Percentiles rank a stretch among this genome's conserved stretches.
Conservation (phyloP, 2,113 vertebrate genomes). For the Aptenodytes forsteri region DNA sequence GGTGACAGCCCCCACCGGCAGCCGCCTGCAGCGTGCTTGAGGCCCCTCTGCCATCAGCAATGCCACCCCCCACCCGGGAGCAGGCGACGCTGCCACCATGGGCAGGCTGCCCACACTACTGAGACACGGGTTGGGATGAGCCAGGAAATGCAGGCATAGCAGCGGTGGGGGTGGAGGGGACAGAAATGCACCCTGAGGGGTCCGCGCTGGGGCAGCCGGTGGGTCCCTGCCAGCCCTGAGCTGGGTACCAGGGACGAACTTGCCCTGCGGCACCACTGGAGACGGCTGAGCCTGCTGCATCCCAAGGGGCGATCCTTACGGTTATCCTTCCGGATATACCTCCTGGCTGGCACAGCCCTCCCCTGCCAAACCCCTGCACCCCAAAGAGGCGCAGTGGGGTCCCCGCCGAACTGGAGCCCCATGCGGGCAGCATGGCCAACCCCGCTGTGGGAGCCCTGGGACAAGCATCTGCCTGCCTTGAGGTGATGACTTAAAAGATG, state of each 20-base stretch:
- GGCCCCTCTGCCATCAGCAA: neutral
- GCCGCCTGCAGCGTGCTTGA: fast-evolving
- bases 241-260: no score
- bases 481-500: fast-evolving
- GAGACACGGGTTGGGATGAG: fast-evolving
- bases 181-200: no score
- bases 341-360: neutral
- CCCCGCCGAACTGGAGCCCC: fast-evolving
- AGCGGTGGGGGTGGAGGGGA: neutral
- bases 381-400: fast-evolving
- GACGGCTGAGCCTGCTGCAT: neutral
- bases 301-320: fast-evolving
- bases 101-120: neutral
- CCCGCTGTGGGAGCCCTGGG: neutral
- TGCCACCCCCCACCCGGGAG: fast-evolving
- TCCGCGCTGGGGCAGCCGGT: neutral
- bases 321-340: neutral
- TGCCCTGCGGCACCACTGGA: fast-evolving
- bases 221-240: neutral
- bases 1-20: neutral
- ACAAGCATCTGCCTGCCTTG: neutral
- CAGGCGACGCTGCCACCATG: neutral
- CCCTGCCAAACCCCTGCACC: neutral
- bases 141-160: fast-evolving
- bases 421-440: fast-evolving